Percentiles rank a stretch among this genome's conserved stretches.
Conservation (phyloP, 2,888 invertebrate species). For the Dynastes grantii region DNA sequence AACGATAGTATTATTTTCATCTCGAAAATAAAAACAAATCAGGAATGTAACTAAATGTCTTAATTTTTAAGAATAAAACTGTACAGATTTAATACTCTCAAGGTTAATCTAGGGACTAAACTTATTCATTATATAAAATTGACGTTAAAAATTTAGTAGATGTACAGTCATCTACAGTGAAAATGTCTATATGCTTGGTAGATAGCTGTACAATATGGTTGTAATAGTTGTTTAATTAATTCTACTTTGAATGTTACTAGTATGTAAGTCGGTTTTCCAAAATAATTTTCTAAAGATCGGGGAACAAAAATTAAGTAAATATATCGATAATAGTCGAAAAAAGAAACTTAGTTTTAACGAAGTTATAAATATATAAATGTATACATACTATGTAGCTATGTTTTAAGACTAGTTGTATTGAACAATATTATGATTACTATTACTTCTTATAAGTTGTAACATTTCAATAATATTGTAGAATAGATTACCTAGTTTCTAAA, state of each 20-base stretch:
- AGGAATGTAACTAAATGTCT: conserved; percentile 15
- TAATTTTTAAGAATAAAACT: conserved; percentile 25
- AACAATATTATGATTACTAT: conserved; percentile 29
- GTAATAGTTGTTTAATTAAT: background rate
- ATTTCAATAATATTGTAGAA: conserved; percentile 39
- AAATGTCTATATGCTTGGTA: conserved; percentile 27
- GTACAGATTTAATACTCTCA: conserved; percentile 29
- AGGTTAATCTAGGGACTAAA: conserved; percentile 24
- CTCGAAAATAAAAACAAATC: background rate
- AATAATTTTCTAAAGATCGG: conserved; percentile 50
- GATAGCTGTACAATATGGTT: conserved; percentile 22
- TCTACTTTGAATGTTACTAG: conserved; percentile 37
- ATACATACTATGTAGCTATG: conserved; percentile 30
- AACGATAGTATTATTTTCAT: conserved; percentile 19
- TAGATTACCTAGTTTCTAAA: conserved; percentile 25
- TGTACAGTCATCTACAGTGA: conserved; percentile 30
- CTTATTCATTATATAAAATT: background rate
- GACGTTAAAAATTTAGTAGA: background rate
- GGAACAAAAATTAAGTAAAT: conserved; percentile 46
- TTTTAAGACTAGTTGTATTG: conserved; percentile 39
- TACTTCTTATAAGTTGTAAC: conserved; percentile 45
- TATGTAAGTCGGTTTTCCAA: conserved; percentile 33
- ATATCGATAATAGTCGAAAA: conserved; percentile 29
- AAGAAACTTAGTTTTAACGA: conserved; percentile 16
- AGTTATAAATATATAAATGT: conserved; percentile 1